Percentiles rank a stretch among this genome's conserved stretches.
These are phyloP conservation scores for Cheilosia scutellata DNA, from an alignment of 2,888 invertebrate species.

Conservation along the genomic window DNA sequence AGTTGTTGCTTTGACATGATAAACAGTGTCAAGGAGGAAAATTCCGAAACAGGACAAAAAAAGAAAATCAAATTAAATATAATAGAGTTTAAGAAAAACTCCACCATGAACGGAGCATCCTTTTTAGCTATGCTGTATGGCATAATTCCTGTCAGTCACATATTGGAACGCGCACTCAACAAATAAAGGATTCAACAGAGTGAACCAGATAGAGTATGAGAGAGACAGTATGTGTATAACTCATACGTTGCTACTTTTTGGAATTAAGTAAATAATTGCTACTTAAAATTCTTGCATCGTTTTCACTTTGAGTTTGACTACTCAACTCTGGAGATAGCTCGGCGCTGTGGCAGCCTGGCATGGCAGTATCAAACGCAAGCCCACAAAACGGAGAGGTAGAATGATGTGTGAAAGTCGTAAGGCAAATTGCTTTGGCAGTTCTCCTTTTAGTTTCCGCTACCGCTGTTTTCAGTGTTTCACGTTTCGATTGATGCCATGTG, in stretches of 20 bases:
- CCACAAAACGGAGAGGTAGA: conserved; percentile 17
- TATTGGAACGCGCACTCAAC: conserved; percentile 69
- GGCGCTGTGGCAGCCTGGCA: background rate
- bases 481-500: background rate
- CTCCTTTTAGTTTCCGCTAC: conserved; percentile 43
- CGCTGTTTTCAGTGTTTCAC: conserved; percentile 36
- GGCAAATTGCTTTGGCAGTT: conserved; percentile 75
- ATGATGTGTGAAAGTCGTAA: conserved; percentile 72
- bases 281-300: conserved; percentile 75
- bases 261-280: conserved; percentile 76
- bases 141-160: conserved; percentile 60
- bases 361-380: conserved; percentile 42
- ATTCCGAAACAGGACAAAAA: conserved; percentile 21
- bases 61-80: conserved; percentile 69
- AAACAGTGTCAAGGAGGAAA: conserved; percentile 37
- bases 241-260: conserved; percentile 68
- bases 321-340: conserved; percentile 33
- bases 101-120: conserved; percentile 21
- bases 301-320: conserved; percentile 72
- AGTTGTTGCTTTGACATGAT: conserved; percentile 64
- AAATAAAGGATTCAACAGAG: conserved; percentile 63
- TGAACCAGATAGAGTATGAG: conserved; percentile 4
- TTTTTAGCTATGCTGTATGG: conserved; percentile 43
- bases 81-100: conserved; percentile 67
- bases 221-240: conserved; percentile 20